Conservation (phyloP, 2,888 invertebrate species). For the Arge pagana region DNA sequence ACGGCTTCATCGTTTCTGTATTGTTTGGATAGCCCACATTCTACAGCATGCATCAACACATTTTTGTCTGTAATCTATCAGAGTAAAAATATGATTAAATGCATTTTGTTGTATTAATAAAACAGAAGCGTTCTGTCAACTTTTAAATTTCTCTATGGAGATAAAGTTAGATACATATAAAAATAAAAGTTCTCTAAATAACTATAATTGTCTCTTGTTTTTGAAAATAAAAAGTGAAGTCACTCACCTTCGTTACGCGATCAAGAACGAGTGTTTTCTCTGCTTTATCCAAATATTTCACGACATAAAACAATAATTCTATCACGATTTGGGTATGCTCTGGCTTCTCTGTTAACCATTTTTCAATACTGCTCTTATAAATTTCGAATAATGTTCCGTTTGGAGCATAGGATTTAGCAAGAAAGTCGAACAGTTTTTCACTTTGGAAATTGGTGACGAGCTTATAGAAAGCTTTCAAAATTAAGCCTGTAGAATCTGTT, state of each 20-base stretch:
- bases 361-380: constrained; percentile 55
- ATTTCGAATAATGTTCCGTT: constrained; percentile 47
- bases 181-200: too few relatives aligned
- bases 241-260: constrained; percentile 63
- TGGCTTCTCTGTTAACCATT: constrained; percentile 62
- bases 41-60: constrained; percentile 39
- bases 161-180: too few relatives aligned
- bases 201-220: neutral
- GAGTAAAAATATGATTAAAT: constrained; percentile 15
- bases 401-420: constrained; percentile 52
- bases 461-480: constrained; percentile 62
- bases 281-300: constrained; percentile 61
- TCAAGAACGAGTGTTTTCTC: constrained; percentile 64
- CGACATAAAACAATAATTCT: constrained; percentile 67
- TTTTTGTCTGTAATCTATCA: constrained; percentile 40
- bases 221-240: neutral
- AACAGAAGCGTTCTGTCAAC: too few relatives aligned
- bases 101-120: neutral
- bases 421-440: constrained; percentile 58
- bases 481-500: constrained; percentile 53
- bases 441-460: constrained; percentile 65
- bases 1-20: constrained; percentile 54
- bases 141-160: too few relatives aligned
- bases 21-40: constrained; percentile 57
- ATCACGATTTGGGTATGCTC: constrained; percentile 63